Base-by-base conservation (phyloP, 2,888 invertebrate genomes). In the Pyrgus malvae region DNA sequence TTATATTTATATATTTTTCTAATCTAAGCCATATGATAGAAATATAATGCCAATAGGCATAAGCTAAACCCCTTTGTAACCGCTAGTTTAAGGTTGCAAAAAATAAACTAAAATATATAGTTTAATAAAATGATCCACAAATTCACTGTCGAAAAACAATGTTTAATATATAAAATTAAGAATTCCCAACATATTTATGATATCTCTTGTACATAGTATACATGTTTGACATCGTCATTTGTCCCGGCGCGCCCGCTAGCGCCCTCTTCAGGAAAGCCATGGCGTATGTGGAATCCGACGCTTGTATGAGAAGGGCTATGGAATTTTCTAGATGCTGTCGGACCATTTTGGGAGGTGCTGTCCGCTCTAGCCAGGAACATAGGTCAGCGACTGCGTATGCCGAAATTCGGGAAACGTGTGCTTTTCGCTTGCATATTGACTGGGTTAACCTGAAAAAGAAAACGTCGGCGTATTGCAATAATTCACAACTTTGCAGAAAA, bases 131-230 rank as follows among this genome's bases (percentile, higher is more conserved):
- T n/a, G n/a, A n/a, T n/a, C n/a, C n/a, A n/a, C n/a, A n/a, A n/a
- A n/a, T n/a, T n/a, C n/a, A n/a, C n/a, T n/a, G n/a, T n/a, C n/a
- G n/a, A 21, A 4, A 21, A 35, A 35, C 14, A 35, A 3, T 17
- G 2, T 38, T 29, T 46, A 16, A n/a, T 46, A 2, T 23, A 29
- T 45, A 38, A 11, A 53, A 38, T 57, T 72, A 88, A 21, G 88
- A 68, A 59, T 85, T 88, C 0, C 90, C 90, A 44, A 81, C 82
- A 71, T 90, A 90, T 59, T 91, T 91, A 74, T 90, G 86, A 54
- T 90, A 90, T 46, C 85, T 76, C 48, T 88, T 90, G 63, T 90
- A 90, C 75, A 79, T 78, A 9, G 78, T 75, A 54, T 88, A 86
- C 65, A 90, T 66, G 40, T 87, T 84, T 0, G 78, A 78, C 70